Evolutionary conservation across 2,888 invertebrate species (phyloP).

Genomic region (Macrosiphum euphorbiae): DNA sequence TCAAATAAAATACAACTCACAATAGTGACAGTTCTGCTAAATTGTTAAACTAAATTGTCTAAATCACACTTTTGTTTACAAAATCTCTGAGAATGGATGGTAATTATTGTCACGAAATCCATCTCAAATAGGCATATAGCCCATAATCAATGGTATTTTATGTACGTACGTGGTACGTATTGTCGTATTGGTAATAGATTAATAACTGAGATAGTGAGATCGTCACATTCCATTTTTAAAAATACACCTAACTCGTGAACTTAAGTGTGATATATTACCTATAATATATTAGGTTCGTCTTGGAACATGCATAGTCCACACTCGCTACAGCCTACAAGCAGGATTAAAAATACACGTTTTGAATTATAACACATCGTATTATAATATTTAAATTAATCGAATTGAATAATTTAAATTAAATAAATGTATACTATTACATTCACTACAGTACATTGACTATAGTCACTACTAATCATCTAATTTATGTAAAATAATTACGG

Average conservation of each 20-base stretch:
- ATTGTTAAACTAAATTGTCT: neutral
- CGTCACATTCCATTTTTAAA: neutral
- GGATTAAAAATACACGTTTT: neutral
- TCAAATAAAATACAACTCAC: neutral
- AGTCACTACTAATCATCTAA: neutral
- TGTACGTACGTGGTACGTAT: too few species aligned
- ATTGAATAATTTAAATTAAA: neutral
- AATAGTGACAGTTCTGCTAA: neutral
- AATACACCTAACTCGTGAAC: neutral
- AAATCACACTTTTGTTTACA: neutral
- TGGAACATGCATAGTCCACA: neutral
- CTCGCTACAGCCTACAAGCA: neutral
- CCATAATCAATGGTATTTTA: neutral
- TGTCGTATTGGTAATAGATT: neutral
- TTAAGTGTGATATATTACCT: neutral
- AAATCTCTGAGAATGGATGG: neutral
- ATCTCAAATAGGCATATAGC: neutral
- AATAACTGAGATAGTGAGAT: neutral
- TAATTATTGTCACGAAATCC: neutral
- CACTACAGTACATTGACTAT: too few species aligned
- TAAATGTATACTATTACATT: neutral
- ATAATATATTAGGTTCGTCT: neutral
- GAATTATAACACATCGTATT: neutral
- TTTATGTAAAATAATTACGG: neutral
- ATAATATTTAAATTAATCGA: neutral